Conservation (phyloP, 2,888 invertebrate species). For the Tinea trinotella region DNA sequence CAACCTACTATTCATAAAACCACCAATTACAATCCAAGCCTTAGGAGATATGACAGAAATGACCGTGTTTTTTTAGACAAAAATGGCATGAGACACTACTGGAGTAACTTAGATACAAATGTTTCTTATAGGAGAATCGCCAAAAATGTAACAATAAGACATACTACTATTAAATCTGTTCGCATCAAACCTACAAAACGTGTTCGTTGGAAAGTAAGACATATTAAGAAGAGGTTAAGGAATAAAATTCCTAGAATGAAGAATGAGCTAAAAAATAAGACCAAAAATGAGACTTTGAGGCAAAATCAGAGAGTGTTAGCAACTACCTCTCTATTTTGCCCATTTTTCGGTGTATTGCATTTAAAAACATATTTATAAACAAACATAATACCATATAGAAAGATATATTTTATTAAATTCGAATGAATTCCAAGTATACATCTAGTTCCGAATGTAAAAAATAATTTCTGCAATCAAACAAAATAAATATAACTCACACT, state of each 20-base stretch:
- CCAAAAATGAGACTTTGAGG: background rate
- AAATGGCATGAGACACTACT: background rate
- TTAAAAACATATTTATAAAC: background rate
- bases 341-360: constrained; percentile 7
- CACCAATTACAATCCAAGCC: background rate
- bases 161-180: background rate
- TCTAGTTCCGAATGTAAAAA: no score
- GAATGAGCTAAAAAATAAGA: background rate
- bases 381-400: background rate
- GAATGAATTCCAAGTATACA: no score
- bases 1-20: background rate
- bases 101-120: background rate
- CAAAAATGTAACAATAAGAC: background rate
- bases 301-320: background rate
- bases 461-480: no score
- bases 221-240: background rate
- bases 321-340: constrained; percentile 2
- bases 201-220: no score
- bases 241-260: background rate
- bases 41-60: background rate
- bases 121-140: background rate
- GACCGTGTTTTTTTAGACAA: background rate
- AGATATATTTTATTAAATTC: background rate
- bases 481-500: no score
- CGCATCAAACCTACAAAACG: background rate